These are phyloP conservation scores for Drosophila orosa DNA, from an alignment of 1,140 invertebrate species.

Conservation along the genomic window DNA sequence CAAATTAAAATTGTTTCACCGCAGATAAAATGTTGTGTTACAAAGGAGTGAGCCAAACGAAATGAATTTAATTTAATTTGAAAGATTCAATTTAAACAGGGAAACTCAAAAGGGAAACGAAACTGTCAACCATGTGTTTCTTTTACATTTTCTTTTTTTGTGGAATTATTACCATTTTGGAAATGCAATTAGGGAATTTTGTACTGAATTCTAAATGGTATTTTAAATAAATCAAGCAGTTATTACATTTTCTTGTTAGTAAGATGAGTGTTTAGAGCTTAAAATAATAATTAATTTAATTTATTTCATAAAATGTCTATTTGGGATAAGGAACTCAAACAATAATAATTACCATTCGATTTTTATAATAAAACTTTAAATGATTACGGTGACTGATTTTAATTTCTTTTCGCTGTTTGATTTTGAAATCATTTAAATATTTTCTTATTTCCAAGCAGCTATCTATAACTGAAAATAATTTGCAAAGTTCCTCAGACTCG, in stretches of 20 bases:
- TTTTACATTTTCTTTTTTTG: background rate
- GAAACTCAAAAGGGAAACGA: background rate
- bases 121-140: too few species aligned
- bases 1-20: conserved; percentile 48
- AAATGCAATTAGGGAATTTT: background rate
- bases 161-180: background rate
- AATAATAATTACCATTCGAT: too few species aligned
- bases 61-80: conserved; percentile 37
- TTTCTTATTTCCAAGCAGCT: too few species aligned
- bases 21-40: conserved; percentile 29
- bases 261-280: background rate
- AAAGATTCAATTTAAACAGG: conserved; percentile 20
- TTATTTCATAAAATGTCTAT: background rate
- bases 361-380: too few species aligned
- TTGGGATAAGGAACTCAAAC: background rate
- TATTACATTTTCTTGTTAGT: background rate
- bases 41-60: conserved; percentile 13
- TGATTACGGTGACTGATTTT: too few species aligned
- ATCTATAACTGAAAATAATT: too few species aligned
- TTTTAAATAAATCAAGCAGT: background rate
- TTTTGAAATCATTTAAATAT: too few species aligned
- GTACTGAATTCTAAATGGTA: background rate
- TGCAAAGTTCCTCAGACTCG: too few species aligned
- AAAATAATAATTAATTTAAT: too few species aligned
- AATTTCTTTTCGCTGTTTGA: too few species aligned